phyloP scores from a whole-genome alignment of 2,113 vertebrate species.

The Mugil cephalus region DNA sequence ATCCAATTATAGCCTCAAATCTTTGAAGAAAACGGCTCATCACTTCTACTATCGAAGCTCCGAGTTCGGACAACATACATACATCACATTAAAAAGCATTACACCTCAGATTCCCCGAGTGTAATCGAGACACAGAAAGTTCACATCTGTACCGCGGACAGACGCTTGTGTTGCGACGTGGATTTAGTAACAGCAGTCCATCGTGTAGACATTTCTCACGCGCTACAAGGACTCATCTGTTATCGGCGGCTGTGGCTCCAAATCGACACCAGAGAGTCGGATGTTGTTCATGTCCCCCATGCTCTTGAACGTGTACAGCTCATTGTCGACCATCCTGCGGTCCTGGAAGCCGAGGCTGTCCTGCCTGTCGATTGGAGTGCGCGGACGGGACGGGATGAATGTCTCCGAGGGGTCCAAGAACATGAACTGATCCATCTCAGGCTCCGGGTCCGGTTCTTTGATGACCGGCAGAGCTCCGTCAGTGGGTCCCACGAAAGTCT shows the following conservation, averaged over 20 bases:
- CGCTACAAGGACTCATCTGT: constrained; percentile 66
- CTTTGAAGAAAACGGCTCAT: constrained; percentile 14
- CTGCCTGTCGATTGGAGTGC: constrained; percentile 77
- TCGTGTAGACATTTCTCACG: not conserved
- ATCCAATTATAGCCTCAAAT: not conserved
- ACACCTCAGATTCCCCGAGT: constrained; percentile 41
- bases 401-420: constrained; percentile 85
- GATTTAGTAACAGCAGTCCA: constrained; percentile 24
- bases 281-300: constrained; percentile 72
- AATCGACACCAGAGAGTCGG: constrained; percentile 70
- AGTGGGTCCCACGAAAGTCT: constrained; percentile 81
- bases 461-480: constrained; percentile 67
- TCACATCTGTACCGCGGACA: constrained; percentile 8
- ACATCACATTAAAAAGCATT: constrained; percentile 2
- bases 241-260: constrained; percentile 26
- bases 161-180: not conserved
- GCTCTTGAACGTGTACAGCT: constrained; percentile 88
- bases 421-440: constrained; percentile 84
- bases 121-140: constrained; percentile 21
- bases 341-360: constrained; percentile 81
- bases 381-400: constrained; percentile 85
- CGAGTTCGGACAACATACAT: not conserved
- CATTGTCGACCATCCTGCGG: constrained; percentile 84
- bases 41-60: constrained; percentile 21
- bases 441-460: constrained; percentile 63